phyloP scores from a whole-genome alignment of 2,888 invertebrate genomes.

The Lasioglossum villosulum region DNA sequence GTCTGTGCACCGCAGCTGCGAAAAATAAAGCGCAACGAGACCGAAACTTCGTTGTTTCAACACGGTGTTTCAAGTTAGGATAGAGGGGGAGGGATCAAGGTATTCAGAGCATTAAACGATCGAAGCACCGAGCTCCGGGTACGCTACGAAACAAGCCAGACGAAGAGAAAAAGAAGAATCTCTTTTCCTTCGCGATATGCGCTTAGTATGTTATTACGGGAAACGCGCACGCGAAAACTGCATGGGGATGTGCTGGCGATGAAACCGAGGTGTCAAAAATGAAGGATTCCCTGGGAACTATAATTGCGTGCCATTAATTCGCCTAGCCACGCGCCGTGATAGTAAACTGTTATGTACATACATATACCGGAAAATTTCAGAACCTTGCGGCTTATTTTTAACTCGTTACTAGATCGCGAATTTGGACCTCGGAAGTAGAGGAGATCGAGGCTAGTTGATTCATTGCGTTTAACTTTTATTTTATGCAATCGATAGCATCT shows the following conservation, averaged over 20 bases:
- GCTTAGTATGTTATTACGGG: constrained; percentile 4
- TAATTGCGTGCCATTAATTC: constrained; percentile 4
- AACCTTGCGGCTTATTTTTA: background rate
- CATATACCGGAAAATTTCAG: background rate
- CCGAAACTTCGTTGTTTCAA: constrained; percentile 7
- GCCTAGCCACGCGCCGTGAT: background rate
- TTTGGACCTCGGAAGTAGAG: background rate
- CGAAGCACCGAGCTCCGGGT: background rate
- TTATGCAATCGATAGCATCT: no score
- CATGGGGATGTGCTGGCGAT: background rate
- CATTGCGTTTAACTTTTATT: no score
- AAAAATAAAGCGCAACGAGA: constrained; percentile 20
- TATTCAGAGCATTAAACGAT: constrained; percentile 41
- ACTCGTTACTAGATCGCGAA: background rate
- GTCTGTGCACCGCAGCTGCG: background rate
- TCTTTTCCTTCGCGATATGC: background rate
- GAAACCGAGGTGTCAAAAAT: background rate
- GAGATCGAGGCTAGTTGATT: background rate
- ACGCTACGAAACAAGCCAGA: background rate
- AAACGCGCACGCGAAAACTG: background rate
- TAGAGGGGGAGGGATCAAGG: constrained; percentile 22
- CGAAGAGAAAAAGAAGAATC: background rate
- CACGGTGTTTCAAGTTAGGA: background rate
- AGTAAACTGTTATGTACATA: background rate
- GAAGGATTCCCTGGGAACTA: background rate